Conservation (phyloP, 2,888 invertebrate genomes). For the Acanthosepion esculentum region DNA sequence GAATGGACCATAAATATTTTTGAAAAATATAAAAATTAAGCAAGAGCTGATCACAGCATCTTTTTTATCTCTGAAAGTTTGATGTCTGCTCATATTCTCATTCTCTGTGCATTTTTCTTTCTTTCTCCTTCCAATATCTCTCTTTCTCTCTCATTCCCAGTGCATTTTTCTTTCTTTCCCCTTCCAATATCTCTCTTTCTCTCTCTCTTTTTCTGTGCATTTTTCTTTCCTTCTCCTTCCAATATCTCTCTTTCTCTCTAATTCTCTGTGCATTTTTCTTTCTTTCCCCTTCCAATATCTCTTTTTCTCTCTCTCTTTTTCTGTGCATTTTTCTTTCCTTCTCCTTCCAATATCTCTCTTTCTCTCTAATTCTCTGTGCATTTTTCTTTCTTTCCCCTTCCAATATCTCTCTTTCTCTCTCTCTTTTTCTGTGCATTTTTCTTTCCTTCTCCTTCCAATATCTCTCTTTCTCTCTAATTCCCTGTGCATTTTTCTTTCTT, state of each 20-base stretch:
- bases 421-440: slow-evolving; percentile 33
- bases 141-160: neutral
- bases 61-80: too few species aligned
- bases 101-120: too few species aligned
- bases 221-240: neutral
- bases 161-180: neutral
- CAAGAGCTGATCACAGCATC: too few species aligned
- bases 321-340: neutral
- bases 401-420: neutral
- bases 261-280: neutral
- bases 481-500: too few species aligned
- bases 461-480: too few species aligned
- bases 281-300: neutral
- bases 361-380: neutral
- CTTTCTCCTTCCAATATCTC: too few species aligned
- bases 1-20: too few species aligned
- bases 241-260: neutral
- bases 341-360: neutral
- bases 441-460: too few species aligned
- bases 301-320: slow-evolving; percentile 36
- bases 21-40: too few species aligned
- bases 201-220: neutral
- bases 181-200: too few species aligned
- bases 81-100: too few species aligned
- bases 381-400: neutral